phyloP scores from a whole-genome alignment of 2,797 vertebrate genomes.

The Darevskia mixta region DNA sequence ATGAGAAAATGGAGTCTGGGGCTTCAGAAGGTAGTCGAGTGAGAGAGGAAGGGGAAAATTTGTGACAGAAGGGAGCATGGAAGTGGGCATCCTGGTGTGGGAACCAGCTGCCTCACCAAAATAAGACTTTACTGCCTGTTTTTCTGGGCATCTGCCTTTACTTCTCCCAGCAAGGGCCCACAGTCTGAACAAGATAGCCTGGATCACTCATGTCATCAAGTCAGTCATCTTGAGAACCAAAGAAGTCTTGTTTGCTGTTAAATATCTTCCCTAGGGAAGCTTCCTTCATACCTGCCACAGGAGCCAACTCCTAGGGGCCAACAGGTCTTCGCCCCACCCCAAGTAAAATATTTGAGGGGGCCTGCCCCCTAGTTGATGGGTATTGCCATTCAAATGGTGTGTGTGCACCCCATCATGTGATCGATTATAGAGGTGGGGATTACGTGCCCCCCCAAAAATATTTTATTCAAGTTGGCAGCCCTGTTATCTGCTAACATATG shows the following conservation, averaged over 20 bases:
- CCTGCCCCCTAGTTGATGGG: too few relatives aligned
- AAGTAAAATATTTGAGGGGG: too few relatives aligned
- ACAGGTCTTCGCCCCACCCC: too few relatives aligned
- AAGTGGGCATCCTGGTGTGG: neutral
- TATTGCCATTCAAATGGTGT: too few relatives aligned
- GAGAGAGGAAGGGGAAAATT: neutral
- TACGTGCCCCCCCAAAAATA: too few relatives aligned
- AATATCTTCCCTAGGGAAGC: neutral
- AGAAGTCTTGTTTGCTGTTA: neutral
- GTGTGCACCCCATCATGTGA: too few relatives aligned
- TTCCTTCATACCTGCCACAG: neutral
- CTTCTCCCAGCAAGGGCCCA: neutral
- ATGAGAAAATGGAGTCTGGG: neutral
- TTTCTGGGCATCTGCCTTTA: neutral
- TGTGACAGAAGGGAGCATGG: neutral
- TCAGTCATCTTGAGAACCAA: neutral
- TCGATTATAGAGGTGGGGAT: too few relatives aligned
- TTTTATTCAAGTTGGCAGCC: too few relatives aligned
- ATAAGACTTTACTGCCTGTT: neutral
- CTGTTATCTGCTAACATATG: neutral
- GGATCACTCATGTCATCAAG: neutral
- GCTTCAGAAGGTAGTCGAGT: neutral
- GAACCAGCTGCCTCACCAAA: neutral
- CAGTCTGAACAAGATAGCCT: neutral
- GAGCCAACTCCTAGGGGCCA: too few relatives aligned